Evolutionary conservation across 2,113 vertebrate species (phyloP), one percentile per base, ranked within the genome.

Genomic region (Grantiella picta): DNA sequence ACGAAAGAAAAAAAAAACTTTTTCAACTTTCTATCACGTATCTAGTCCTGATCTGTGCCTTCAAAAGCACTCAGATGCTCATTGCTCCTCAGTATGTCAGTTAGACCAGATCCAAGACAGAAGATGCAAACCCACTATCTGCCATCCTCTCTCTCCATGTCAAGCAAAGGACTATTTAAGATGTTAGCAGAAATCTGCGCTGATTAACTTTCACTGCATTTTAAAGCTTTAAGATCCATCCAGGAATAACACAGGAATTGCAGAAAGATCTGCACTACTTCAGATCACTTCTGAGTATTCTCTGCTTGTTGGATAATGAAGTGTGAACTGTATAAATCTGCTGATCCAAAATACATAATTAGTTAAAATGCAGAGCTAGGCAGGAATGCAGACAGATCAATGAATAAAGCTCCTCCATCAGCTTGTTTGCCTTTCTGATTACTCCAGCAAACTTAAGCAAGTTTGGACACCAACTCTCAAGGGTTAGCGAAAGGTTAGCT

Each of bases 311-410:
- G 59, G 57, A 52, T 84, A 95, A 96, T 93, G 93, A 96, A 86
- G 88, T 86, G 89, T 79, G 86, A 91, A 80, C 77, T 63, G 38
- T 60, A 78, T 54, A 92, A 91, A 94, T 91, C 68, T 90, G 86
- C 61, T 81, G 91, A 92, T 71, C 61, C 72, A 84, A 94, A 92
- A 93, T 28, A 92, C 35, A 53, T 49, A 59, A 89, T 71, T 78
- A 83, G 85, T 77, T 78, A 75, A 76, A 95, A 92, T 45, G 80
- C 88, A 86, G 64, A 66, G 36, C 64, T 76, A 85, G 38, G 82
- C 92, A 96, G 50, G 92, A 97, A 95, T 36, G 78, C 20, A 78
- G 86, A 88, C 28, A 84, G 60, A 64, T 89, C 95, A 92, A 94
- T 71, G 90, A 92, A 79, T 76, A 90, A 79, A 85, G 66, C 24